These are phyloP conservation scores for Microtus richardsoni DNA, from an alignment of 2,113 vertebrate genomes.

Conservation along the genomic window DNA sequence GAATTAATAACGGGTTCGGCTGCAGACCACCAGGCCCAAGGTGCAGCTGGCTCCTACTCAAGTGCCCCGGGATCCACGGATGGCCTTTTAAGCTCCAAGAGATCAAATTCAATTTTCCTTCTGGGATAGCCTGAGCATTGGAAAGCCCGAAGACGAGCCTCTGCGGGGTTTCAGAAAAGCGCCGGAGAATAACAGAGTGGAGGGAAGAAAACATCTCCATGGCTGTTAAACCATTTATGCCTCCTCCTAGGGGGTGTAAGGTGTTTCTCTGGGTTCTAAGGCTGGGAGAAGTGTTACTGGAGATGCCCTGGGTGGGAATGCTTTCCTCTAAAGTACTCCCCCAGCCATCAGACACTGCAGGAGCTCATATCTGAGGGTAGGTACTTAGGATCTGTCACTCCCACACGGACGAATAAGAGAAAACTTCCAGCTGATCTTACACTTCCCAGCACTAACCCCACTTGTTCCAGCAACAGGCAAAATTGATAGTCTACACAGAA, in stretches of 20 bases:
- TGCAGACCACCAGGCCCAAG: neutral
- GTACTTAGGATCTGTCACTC: neutral
- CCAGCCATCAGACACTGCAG: neutral
- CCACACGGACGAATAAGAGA: neutral
- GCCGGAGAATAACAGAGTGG: neutral
- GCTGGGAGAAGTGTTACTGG: neutral
- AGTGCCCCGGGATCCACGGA: neutral
- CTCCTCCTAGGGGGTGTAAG: neutral
- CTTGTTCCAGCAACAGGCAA: neutral
- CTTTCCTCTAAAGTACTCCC: neutral
- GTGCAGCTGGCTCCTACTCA: neutral
- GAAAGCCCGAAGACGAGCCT: neutral
- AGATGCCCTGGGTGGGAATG: neutral
- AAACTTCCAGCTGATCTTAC: neutral
- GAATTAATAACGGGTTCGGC: constrained; percentile 22
- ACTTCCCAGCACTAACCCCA: neutral
- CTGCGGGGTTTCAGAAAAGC: neutral
- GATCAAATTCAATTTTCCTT: neutral
- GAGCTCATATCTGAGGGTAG: neutral
- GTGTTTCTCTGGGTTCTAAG: neutral
- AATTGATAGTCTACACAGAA: neutral
- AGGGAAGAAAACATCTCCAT: neutral
- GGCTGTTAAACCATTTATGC: neutral
- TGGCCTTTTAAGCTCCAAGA: constrained; percentile 2
- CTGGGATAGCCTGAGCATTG: neutral